Evolutionary conservation across 2,888 invertebrate genomes (phyloP).

Genomic region (Heteromyza rotundicornis): DNA sequence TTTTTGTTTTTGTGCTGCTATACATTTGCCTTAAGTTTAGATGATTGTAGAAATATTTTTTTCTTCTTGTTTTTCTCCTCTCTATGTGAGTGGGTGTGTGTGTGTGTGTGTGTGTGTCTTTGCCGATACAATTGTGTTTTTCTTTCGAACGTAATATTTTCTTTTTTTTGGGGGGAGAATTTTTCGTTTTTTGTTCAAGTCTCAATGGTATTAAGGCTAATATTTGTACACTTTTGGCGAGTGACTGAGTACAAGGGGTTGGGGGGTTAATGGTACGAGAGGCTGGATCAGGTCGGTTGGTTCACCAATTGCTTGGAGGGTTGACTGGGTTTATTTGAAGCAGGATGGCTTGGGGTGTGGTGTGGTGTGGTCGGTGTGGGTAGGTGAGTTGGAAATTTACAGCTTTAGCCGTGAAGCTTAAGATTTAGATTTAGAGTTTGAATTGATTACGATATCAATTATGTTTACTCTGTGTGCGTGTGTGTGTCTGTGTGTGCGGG

Average conservation of each 20-base stretch:
- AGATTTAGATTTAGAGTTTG: conserved; percentile 46
- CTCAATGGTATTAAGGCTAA: conserved; percentile 56
- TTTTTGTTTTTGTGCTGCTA: not conserved
- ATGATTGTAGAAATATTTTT: conserved; percentile 17
- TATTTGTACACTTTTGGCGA: conserved; percentile 46
- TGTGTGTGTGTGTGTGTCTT: not conserved
- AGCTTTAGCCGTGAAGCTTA: conserved; percentile 51
- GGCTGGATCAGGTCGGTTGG: too few species aligned
- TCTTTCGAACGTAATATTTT: too few species aligned
- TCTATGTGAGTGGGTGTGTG: not conserved
- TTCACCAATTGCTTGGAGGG: too few species aligned
- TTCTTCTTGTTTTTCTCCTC: conserved; percentile 9
- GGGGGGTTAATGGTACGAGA: too few species aligned
- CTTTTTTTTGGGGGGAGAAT: too few species aligned
- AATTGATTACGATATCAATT: conserved; percentile 59
- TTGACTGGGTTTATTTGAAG: not conserved
- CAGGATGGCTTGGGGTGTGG: too few species aligned
- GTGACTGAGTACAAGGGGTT: too few species aligned
- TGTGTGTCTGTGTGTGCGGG: not conserved
- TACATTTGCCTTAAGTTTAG: not conserved
- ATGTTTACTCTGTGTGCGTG: conserved; percentile 44
- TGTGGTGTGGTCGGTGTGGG: not conserved
- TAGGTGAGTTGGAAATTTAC: conserved; percentile 27
- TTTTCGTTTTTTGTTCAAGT: too few species aligned
- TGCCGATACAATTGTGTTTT: conserved; percentile 7